phyloP scores from a whole-genome alignment of 2,113 vertebrate species.

The Ifrita kowaldi region DNA sequence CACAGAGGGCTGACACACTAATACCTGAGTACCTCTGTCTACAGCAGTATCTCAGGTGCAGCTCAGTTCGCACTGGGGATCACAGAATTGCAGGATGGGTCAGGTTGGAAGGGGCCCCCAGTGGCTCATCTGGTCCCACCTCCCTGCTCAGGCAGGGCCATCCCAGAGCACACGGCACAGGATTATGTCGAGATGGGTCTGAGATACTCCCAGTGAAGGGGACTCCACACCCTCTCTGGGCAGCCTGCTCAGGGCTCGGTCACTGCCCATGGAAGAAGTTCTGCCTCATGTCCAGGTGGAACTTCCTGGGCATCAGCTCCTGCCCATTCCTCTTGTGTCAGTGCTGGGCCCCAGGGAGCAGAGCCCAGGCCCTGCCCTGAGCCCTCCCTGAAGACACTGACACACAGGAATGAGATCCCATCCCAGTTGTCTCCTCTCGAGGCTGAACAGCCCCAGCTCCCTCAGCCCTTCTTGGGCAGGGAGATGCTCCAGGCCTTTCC shows the following conservation, averaged over 20 bases:
- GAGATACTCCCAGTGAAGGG: background rate
- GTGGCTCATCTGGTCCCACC: background rate
- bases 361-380: background rate
- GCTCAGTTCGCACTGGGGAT: background rate
- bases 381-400: background rate
- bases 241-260: background rate
- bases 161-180: background rate
- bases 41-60: background rate
- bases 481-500: background rate
- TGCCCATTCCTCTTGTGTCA: background rate
- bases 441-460: background rate
- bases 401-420: background rate
- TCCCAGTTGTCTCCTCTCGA: rapidly evolving
- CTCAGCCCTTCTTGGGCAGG: background rate
- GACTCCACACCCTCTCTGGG: background rate
- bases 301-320: background rate
- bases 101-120: background rate
- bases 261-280: background rate
- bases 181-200: background rate
- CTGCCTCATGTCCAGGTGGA: background rate
- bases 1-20: background rate
- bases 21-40: background rate
- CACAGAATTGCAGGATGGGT: background rate
- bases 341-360: background rate
- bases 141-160: background rate